Conservation (phyloP, 2,888 invertebrate species). For the Pherbina coryleti region DNA sequence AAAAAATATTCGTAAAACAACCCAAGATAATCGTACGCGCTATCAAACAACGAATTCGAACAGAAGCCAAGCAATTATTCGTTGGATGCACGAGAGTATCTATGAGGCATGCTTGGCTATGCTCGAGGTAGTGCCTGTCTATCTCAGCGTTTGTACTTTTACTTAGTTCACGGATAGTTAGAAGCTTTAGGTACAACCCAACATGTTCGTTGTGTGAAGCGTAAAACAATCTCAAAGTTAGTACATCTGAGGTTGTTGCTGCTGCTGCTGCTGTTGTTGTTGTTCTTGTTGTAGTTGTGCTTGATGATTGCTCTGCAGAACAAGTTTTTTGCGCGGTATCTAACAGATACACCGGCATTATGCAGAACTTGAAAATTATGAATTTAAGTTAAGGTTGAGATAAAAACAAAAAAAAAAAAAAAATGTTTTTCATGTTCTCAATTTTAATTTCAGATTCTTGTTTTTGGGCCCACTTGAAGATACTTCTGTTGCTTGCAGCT, state of each 20-base stretch:
- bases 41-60: not conserved
- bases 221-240: not conserved
- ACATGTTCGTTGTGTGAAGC: slow-evolving; percentile 24
- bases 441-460: too few relatives aligned
- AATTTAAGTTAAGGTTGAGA: too few relatives aligned
- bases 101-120: not conserved
- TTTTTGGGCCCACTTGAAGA: too few relatives aligned
- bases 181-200: not conserved
- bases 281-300: not conserved
- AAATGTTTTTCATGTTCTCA: too few relatives aligned
- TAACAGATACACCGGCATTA: slow-evolving; percentile 11
- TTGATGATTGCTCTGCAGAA: not conserved
- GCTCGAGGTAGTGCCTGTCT: not conserved
- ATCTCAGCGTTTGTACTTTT: too few relatives aligned
- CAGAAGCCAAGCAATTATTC: not conserved
- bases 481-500: too few relatives aligned
- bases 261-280: not conserved
- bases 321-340: not conserved
- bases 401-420: too few relatives aligned
- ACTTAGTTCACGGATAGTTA: too few relatives aligned
- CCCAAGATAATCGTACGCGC: not conserved
- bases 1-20: not conserved
- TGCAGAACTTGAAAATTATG: not conserved
- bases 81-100: not conserved
- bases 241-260: too few relatives aligned